Base-by-base conservation (phyloP, 1,140 invertebrate species). In the Neuroterus valhalla region DNA sequence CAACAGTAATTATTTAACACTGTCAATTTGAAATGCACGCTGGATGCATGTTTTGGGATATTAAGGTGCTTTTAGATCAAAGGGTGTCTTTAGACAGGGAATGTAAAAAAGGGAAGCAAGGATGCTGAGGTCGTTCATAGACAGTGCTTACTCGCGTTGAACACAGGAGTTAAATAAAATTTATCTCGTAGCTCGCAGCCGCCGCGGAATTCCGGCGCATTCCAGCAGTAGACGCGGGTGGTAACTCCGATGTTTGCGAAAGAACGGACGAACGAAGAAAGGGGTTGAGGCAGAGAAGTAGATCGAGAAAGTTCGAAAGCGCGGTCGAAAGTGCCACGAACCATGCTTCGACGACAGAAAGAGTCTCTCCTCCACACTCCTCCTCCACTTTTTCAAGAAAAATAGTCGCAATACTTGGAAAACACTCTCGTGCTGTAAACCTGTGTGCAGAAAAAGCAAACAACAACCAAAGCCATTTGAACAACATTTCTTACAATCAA, bases 161-260 rank as follows among this genome's bases (percentile, higher is more conserved):
- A 66, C 70, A 66, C 19, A 31, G 52, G 70, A 82, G 77, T 83
- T 83, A 81, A 78, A 83, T 83, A 81, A 84, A 84, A 84, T 84
- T 84, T 83, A 83, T 80, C 80, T 84, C 80, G 80, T 66, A 50
- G 62, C 76, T 77, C 75, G 76, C 78, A 83, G 82, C 76, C 78
- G 76, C 78, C 75, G 71, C 78, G 79, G 79, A 84, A 84, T 83
- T 84, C 81, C 77, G 78, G 68, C 69, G 76, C 81, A 76, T 81
- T 82, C 78, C 77, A 66, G 43, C 66, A 67, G 55, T 69, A 75
- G 71, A 82, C 72, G 71, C 75, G 76, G 78, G 62, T 72, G 70
- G 44, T 70, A 76, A 70, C 81, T 78, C 72, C 78, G 81, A 70
- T 26, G 44, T 71, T 68, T 67, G 31, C 71, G 44, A 76, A 43